phyloP scores from a whole-genome alignment of 1,140 invertebrate species.

The Oncopodura yosiiana region DNA sequence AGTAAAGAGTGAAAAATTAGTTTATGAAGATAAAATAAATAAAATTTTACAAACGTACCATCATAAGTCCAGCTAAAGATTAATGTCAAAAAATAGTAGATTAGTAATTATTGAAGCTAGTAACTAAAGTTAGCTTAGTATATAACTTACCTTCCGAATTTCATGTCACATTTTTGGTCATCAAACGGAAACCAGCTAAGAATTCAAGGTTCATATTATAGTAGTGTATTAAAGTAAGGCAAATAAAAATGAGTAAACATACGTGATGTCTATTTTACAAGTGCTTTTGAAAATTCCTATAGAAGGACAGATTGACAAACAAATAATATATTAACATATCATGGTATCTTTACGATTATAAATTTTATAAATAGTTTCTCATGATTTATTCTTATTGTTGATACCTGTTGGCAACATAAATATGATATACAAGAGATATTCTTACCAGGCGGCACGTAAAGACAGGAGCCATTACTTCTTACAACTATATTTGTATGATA shows the following conservation, averaged over 20 bases:
- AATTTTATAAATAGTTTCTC: too few species aligned
- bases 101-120: background rate
- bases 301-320: too few species aligned
- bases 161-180: slow-evolving; percentile 50
- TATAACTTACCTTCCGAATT: too few species aligned
- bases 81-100: too few species aligned
- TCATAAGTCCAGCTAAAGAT: slow-evolving; percentile 45
- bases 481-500: slow-evolving; percentile 52
- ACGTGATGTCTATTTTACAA: slow-evolving; percentile 53
- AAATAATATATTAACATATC: too few species aligned
- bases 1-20: background rate
- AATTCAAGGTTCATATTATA: slow-evolving; percentile 53
- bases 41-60: slow-evolving; percentile 38
- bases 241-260: slow-evolving; percentile 55
- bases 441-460: slow-evolving; percentile 51
- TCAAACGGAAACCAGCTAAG: slow-evolving; percentile 60
- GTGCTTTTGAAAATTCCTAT: slow-evolving; percentile 54
- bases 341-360: too few species aligned
- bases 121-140: slow-evolving; percentile 40
- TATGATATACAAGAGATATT: background rate
- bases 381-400: too few species aligned
- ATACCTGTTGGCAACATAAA: too few species aligned
- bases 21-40: too few species aligned
- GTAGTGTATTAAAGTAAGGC: slow-evolving; percentile 55
- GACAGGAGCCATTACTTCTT: slow-evolving; percentile 45